Evolutionary conservation across 2,797 vertebrate genomes (phyloP).

Genomic region (Moxostoma hubbsi): DNA sequence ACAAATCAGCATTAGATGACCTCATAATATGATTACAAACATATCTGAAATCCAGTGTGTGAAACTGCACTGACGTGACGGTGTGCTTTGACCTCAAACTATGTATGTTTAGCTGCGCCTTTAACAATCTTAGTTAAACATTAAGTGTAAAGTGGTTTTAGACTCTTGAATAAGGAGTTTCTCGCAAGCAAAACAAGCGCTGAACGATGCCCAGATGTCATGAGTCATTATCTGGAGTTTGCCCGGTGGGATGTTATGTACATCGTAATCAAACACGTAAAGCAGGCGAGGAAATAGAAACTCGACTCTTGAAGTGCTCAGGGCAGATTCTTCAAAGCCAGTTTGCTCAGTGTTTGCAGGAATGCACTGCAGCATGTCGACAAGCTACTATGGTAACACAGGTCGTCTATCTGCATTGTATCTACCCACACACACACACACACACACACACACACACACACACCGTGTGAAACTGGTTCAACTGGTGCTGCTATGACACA

Average conservation of each 20-base stretch:
- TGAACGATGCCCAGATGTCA: not conserved
- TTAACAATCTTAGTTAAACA: not conserved
- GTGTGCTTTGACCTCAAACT: not conserved
- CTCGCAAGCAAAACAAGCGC: not conserved
- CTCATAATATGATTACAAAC: too few relatives aligned
- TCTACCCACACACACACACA: not conserved
- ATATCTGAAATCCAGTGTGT: not conserved
- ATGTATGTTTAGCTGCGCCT: not conserved
- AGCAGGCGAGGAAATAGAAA: not conserved
- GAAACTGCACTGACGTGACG: not conserved
- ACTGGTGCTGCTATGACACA: not conserved
- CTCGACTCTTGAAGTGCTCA: not conserved
- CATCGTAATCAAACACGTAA: not conserved
- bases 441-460: too few relatives aligned
- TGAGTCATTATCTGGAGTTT: not conserved
- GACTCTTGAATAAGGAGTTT: not conserved
- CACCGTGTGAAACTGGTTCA: not conserved
- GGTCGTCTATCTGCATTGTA: not conserved
- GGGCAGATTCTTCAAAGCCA: not conserved
- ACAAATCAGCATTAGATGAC: too few relatives aligned
- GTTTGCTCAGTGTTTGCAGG: not conserved
- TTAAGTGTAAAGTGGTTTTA: not conserved
- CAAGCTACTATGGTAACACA: not conserved
- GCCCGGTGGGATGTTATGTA: too few relatives aligned
- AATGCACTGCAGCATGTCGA: not conserved